A percentile compares a stretch with the other conserved stretches of the same genome.
Conservation (phyloP, 2,888 invertebrate species). For the Drosophila prostipennis region DNA sequence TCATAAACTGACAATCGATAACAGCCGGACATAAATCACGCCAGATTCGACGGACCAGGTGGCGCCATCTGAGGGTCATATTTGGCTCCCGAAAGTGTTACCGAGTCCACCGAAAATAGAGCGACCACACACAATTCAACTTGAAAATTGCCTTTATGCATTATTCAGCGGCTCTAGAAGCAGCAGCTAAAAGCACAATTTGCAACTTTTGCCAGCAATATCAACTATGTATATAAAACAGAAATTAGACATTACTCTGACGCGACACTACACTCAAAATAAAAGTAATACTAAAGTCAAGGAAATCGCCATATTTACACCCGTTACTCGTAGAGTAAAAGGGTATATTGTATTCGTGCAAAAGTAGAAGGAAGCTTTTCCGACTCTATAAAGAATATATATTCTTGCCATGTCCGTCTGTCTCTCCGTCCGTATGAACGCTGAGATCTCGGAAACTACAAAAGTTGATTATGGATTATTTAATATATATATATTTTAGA, state of each 20-base stretch:
- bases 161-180: constrained; percentile 50
- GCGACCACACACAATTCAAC: constrained; percentile 37
- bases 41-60: constrained; percentile 16
- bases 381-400: too few relatives aligned
- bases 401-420: too few relatives aligned
- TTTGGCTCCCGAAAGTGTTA: constrained; percentile 22
- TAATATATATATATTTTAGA: too few relatives aligned
- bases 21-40: constrained; percentile 25
- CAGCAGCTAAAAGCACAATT: constrained; percentile 53
- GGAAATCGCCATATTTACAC: too few relatives aligned
- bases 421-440: too few relatives aligned
- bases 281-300: too few relatives aligned
- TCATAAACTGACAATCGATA: constrained; percentile 43
- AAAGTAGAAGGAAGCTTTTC: too few relatives aligned
- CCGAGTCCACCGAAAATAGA: constrained; percentile 33
- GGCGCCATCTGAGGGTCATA: constrained; percentile 31
- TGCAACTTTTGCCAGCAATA: constrained; percentile 61
- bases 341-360: too few relatives aligned
- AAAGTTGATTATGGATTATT: too few relatives aligned
- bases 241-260: constrained; percentile 70
- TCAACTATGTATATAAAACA: constrained; percentile 75
- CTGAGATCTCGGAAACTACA: too few relatives aligned
- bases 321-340: too few relatives aligned
- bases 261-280: too few relatives aligned
- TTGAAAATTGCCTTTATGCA: constrained; percentile 51